These are phyloP conservation scores for Pollenia amentaria DNA, from an alignment of 2,888 invertebrate species.

Conservation along the genomic window DNA sequence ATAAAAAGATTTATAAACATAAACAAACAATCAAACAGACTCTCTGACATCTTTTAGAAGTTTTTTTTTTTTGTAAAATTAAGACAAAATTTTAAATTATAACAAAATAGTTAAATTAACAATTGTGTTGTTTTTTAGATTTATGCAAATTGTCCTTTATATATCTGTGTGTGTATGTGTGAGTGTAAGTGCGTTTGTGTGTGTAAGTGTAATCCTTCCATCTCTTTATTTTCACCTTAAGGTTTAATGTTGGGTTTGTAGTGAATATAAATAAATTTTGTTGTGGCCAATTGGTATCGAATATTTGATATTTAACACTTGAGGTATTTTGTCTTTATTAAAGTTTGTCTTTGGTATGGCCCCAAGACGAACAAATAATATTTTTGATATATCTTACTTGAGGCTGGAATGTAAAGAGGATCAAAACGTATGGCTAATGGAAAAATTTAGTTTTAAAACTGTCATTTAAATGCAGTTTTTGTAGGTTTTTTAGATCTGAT, in stretches of 20 bases:
- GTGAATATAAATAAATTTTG: constrained; percentile 29
- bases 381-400: not conserved
- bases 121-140: not conserved
- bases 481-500: too few relatives aligned
- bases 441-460: too few relatives aligned
- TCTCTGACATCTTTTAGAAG: not conserved
- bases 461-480: too few relatives aligned
- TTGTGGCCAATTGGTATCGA: constrained; percentile 5
- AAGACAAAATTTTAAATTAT: not conserved
- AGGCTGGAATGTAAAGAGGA: not conserved
- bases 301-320: constrained; percentile 46
- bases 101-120: constrained; percentile 11
- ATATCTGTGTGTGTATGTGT: not conserved
- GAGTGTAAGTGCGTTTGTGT: not conserved
- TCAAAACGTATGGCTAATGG: not conserved
- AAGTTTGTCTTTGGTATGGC: not conserved
- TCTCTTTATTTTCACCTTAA: not conserved
- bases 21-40: constrained; percentile 16
- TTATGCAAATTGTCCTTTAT: not conserved
- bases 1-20: constrained; percentile 22
- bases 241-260: not conserved
- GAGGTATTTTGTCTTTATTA: constrained; percentile 42
- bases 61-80: not conserved
- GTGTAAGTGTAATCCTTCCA: not conserved
- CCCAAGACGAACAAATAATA: not conserved